Conservation (phyloP, 2,797 vertebrate genomes). For the Centroberyx gerrardi region DNA sequence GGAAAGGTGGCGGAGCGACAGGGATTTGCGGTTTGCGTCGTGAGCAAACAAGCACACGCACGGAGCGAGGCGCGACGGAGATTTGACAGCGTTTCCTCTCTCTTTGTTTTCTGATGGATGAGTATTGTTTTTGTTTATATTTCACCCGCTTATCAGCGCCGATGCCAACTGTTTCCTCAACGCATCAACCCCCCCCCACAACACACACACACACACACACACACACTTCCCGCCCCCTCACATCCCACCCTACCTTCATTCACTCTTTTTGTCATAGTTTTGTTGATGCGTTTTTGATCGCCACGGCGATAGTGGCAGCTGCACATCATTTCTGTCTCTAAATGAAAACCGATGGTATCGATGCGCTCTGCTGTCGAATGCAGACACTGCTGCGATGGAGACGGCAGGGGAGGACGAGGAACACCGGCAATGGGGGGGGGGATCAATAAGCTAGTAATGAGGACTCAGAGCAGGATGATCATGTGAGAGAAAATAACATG, state of each 20-base stretch:
- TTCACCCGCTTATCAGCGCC: constrained; percentile 56
- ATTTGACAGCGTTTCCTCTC: constrained; percentile 52
- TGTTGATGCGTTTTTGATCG: constrained; percentile 49
- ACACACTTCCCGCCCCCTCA: neutral
- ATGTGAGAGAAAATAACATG: constrained; percentile 37
- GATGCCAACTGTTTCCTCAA: constrained; percentile 45
- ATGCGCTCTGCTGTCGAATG: constrained; percentile 7
- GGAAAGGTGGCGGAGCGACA: constrained; percentile 17
- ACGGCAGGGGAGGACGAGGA: constrained; percentile 12
- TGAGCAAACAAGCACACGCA: constrained; percentile 58
- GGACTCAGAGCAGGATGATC: constrained; percentile 46
- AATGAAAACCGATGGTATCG: constrained; percentile 64
- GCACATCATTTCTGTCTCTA: constrained; percentile 52
- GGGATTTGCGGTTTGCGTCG: constrained; percentile 49
- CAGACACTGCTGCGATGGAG: constrained; percentile 38
- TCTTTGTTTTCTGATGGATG: constrained; percentile 51
- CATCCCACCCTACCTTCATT: neutral
- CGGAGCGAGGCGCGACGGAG: constrained; percentile 31
- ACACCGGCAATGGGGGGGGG: constrained; percentile 43
- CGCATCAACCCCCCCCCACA: neutral
- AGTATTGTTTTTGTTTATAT: constrained; percentile 59
- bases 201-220: neutral
- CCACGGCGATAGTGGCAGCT: constrained; percentile 46
- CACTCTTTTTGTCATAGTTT: constrained; percentile 27
- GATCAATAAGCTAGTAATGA: constrained; percentile 71